These are phyloP conservation scores for Brachionus manjavacas DNA, from an alignment of 1,140 invertebrate genomes.

Conservation along the genomic window DNA sequence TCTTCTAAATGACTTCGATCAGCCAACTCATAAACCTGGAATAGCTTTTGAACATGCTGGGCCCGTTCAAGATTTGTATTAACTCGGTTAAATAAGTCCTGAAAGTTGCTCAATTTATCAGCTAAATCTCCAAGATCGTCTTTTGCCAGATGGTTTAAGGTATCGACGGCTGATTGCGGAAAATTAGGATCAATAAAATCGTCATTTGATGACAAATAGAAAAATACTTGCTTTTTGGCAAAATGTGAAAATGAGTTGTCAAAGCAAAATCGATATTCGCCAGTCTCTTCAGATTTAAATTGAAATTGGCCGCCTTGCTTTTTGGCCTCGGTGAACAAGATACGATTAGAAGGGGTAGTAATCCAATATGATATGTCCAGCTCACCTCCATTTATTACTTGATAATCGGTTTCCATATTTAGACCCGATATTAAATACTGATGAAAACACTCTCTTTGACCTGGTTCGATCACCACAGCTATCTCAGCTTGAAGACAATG, in stretches of 20 bases:
- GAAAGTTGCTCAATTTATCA: slow-evolving; percentile 45
- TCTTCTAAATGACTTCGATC: slow-evolving; percentile 74
- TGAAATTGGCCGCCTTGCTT: slow-evolving; percentile 65
- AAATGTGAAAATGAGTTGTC: slow-evolving; percentile 75
- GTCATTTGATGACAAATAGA: slow-evolving; percentile 68
- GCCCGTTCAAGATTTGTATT: slow-evolving; percentile 64
- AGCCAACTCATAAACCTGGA: slow-evolving; percentile 68
- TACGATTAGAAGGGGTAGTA: slow-evolving; percentile 63
- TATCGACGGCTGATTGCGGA: slow-evolving; percentile 48
- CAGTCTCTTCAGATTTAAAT: slow-evolving; percentile 58
- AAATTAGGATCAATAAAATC: slow-evolving; percentile 62
- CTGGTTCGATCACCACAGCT: background rate
- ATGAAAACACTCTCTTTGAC: slow-evolving; percentile 39
- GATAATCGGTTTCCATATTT: slow-evolving; percentile 37
- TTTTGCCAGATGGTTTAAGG: slow-evolving; percentile 44
- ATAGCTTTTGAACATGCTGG: slow-evolving; percentile 67
- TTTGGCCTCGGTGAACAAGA: slow-evolving; percentile 66
- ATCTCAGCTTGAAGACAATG: slow-evolving; percentile 6
- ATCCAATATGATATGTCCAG: slow-evolving; percentile 71
- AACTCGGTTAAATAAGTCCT: slow-evolving; percentile 63
- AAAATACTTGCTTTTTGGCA: slow-evolving; percentile 73
- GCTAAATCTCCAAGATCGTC: slow-evolving; percentile 46
- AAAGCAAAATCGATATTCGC: slow-evolving; percentile 74
- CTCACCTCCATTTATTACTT: slow-evolving; percentile 73
- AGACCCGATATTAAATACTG: slow-evolving; percentile 18